phyloP scores from a whole-genome alignment of 2,113 vertebrate species.

The Haemorhous mexicanus region DNA sequence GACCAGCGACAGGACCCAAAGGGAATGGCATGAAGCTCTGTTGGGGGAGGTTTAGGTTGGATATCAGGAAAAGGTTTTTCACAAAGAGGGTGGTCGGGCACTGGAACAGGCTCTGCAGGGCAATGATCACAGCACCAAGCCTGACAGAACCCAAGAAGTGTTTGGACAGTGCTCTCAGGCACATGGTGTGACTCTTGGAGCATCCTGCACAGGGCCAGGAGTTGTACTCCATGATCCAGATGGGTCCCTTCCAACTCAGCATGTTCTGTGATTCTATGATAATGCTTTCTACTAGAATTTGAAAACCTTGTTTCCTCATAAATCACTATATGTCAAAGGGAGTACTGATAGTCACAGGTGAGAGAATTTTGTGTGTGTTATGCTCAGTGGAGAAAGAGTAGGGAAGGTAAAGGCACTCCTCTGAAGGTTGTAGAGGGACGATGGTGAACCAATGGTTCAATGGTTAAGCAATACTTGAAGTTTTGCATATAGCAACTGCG shows the following conservation, averaged over 20 bases:
- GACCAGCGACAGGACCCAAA: background rate
- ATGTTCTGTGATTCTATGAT: background rate
- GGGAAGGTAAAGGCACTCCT: background rate
- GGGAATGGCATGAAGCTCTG: background rate
- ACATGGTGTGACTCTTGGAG: background rate
- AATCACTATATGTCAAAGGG: background rate
- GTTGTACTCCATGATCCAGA: fast-evolving
- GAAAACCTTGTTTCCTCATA: background rate
- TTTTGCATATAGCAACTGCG: fast-evolving
- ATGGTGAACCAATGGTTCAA: background rate
- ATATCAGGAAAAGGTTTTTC: background rate
- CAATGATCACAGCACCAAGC: background rate
- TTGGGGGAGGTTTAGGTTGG: background rate
- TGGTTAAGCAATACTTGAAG: background rate
- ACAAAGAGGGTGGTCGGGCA: background rate
- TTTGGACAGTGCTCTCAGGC: background rate
- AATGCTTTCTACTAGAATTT: background rate
- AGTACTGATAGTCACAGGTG: background rate
- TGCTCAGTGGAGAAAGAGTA: background rate
- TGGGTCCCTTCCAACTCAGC: background rate
- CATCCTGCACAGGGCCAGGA: background rate
- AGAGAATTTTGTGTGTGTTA: background rate
- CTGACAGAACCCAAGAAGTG: fast-evolving
- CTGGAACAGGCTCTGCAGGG: background rate
- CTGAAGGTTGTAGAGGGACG: fast-evolving